Evolutionary conservation across 2,113 vertebrate species (phyloP).

Genomic region (Candoia aspera): DNA sequence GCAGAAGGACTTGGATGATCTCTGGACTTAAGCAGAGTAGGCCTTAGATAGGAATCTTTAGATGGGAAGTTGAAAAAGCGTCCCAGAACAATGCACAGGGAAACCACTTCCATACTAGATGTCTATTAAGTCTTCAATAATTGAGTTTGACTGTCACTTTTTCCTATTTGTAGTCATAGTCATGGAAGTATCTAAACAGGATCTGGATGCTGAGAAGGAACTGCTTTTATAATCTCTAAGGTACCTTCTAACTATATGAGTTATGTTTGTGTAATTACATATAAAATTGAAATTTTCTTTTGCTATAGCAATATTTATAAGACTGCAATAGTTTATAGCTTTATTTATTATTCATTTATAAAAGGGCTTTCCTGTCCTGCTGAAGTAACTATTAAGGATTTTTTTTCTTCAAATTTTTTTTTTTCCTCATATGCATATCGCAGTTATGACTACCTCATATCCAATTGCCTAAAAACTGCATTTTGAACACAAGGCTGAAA

Average conservation of each 20-base stretch:
- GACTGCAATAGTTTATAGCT: slow-evolving; percentile 20
- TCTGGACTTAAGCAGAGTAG: background rate
- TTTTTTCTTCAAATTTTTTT: slow-evolving; percentile 1
- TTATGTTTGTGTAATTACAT: background rate
- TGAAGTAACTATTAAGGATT: background rate
- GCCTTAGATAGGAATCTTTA: background rate
- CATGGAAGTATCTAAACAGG: background rate
- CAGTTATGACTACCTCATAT: slow-evolving; percentile 19
- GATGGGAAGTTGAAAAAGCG: background rate
- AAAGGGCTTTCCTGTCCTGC: background rate
- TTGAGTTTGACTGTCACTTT: background rate
- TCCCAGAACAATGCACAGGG: background rate
- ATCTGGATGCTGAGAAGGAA: background rate
- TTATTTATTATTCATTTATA: background rate
- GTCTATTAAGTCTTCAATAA: background rate
- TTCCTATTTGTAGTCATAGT: background rate
- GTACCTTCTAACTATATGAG: background rate
- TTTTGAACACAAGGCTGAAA: slow-evolving; percentile 23
- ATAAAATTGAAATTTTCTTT: slow-evolving; percentile 16
- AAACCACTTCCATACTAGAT: background rate
- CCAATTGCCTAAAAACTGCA: background rate
- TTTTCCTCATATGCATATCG: slow-evolving; percentile 16
- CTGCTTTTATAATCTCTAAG: background rate
- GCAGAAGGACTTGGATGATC: background rate
- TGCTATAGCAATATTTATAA: slow-evolving; percentile 12